Base-by-base conservation (phyloP, 2,888 invertebrate species). In the Hydriomena furcata region DNA sequence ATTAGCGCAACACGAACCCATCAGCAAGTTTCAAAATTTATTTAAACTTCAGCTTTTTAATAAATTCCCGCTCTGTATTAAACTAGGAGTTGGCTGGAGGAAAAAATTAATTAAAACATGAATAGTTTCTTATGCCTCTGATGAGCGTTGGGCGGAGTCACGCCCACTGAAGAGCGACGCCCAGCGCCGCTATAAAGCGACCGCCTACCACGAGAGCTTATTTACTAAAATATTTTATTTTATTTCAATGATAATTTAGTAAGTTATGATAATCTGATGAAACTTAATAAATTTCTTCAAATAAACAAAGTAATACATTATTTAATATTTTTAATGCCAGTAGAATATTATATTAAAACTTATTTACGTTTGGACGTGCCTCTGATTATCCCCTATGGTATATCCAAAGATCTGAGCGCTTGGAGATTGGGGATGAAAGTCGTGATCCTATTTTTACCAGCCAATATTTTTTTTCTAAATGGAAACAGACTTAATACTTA, bases 151-250 rank as follows among this genome's bases (percentile, higher is more conserved):
- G 65, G 77, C 76, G 79, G 78, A 61, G 64, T 67, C 27, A 73
- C 82, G 79, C 83, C 81, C 77, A 62, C 83, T 87, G 67, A 66
- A 75, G 35, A 86, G 88, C 76, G 87, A 82, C 88, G 87, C 88
- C 88, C 88, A 80, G 73, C 40, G 25, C 35, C 79, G 79, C 89
- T 89, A 52, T 74, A 76, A 37, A 88, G 89, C 82, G 86, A 76
- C 85, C 83, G 82, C 88, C 86, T 78, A 74, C 79, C 6, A 3
- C 1, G 8, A 48, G 28, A 55, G 57, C 57, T 40, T 40, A 40
- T 28, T 27, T 31, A 27, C 20, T 17, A 25, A 36, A 48, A 30
- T 20, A 38, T 20, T 30, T 17, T 47, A 36, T 27, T 6, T 8
- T 27, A 25, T 21, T 8, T 8, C 4, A 2, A 30, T 12, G 11